Base-by-base conservation (phyloP, 2,797 vertebrate genomes). In the Allobates femoralis region DNA sequence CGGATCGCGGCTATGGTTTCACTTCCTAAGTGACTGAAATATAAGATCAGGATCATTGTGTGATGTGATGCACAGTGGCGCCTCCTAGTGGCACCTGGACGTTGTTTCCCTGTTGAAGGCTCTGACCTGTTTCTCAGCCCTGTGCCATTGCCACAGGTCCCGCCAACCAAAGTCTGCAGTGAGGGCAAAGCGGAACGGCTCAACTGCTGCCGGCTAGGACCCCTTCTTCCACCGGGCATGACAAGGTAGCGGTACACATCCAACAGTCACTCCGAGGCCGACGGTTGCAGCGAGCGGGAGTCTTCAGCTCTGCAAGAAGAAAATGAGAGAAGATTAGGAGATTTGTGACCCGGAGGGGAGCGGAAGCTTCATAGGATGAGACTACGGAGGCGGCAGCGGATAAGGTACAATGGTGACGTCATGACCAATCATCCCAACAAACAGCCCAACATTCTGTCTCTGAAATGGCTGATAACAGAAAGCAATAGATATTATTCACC, bases 171-270 rank as follows among this genome's bases (percentile, higher is more conserved):
- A 21, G 97, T 99, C 94, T 99, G 98, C 91, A 98, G 95, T 91
- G 98, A 98, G 81, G 98, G 98, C 93, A 99, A 96, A 90, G 98
- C 97, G 91, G 97, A 96, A 93, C 98, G 97, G 96, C 97, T 99
- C 93, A 99, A 95, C 94, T 99, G 98, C 95, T 99, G 98, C 97
- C 98, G 97, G 94, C 96, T 99, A 91, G 97, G 98, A 94, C 98
- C 98, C 97, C 98, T 97, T 95, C 98, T 97, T 95, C 98, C 97
- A 94, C 98, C 97, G 94, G 98, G 98, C 98, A 99, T 99, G 96
- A 96, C 97, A 95, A 90, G 94, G 93, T 92, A 92, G 94, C 93
- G 92, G 90, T 92, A 94, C 93, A 93, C 95, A 93, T 94, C 95
- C 95, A 94, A 93, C 91, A 62, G 93, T 91, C 92, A 93, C 93